phyloP scores from a whole-genome alignment of 2,797 vertebrate species.

The Kryptopterus vitreolus region DNA sequence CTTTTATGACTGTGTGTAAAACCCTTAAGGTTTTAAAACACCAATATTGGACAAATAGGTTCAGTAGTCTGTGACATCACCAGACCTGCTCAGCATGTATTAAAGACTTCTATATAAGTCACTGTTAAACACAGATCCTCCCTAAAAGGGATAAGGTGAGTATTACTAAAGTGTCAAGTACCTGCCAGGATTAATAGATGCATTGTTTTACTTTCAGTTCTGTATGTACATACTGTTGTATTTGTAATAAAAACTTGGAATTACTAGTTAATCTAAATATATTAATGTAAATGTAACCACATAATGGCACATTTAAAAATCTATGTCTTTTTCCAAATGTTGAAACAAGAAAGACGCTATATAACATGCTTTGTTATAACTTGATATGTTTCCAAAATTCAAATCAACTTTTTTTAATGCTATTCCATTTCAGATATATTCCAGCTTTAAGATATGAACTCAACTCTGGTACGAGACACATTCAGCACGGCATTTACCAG shows the following conservation, averaged over 20 bases:
- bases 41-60: neutral
- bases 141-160: slow-evolving; percentile 26
- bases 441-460: slow-evolving; percentile 41
- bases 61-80: neutral
- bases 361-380: no score
- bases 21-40: neutral
- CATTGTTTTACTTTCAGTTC: neutral
- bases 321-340: neutral
- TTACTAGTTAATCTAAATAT: neutral
- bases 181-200: neutral
- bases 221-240: neutral
- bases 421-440: no score
- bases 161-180: neutral
- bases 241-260: neutral
- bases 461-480: slow-evolving; percentile 62
- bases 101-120: slow-evolving; percentile 8
- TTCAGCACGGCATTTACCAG: slow-evolving; percentile 64
- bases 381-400: no score
- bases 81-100: neutral
- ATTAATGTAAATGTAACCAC: neutral
- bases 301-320: neutral
- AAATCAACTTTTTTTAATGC: no score
- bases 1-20: neutral
- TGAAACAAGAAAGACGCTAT: no score
- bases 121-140: neutral